Evolutionary conservation across 2,113 vertebrate genomes (phyloP), one percentile per base, ranked within the genome.

Genomic region (Xyrauchen texanus): DNA sequence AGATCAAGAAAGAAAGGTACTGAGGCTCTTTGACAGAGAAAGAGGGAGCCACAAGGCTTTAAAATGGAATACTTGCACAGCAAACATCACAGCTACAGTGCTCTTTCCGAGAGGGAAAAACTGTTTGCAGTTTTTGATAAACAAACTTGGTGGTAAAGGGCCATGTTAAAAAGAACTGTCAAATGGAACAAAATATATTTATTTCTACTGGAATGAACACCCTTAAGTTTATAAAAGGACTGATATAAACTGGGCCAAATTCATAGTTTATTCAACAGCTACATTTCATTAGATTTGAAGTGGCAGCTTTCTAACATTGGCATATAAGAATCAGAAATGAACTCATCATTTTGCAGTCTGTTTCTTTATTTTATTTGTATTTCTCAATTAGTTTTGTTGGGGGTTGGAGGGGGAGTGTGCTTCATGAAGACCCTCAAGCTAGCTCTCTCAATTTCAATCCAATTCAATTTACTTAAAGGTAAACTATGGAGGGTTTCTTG

Each of bases 61-160:
- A 81, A 89, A 90, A 89, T 86, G 80, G 79, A 89, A 86, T 88
- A 83, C 79, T 68, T 81, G 82, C 83, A 85, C 85, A 81, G 85
- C 86, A 88, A 88, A 90, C 85, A 88, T 86, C 75, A 81, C 81
- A 53, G 69, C 55, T 49, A 60, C 61, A 57, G 60, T 5, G 0
- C 81, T 84, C 79, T 85, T 87, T 88, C 85, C 79, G 83, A 85
- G 81, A 82, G 83, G 88, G 80, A 87, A 86, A 90, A 76, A 78
- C 82, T 82, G 58, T 87, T 85, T 81, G 70, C 66, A 82, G 76
- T 83, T 89, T 85, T 88, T 52, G 80, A 85, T 85, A 91, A 90
- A 88, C 86, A 88, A 86, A 89, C 83, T 83, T 15, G 76, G 81
- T 63, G 75, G 80, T 77, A 63, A 83, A 77, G 49, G 68, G 67